Evolutionary conservation across 2,888 invertebrate genomes (phyloP), one percentile per base, ranked within the genome.

Genomic region (Syritta pipiens): DNA sequence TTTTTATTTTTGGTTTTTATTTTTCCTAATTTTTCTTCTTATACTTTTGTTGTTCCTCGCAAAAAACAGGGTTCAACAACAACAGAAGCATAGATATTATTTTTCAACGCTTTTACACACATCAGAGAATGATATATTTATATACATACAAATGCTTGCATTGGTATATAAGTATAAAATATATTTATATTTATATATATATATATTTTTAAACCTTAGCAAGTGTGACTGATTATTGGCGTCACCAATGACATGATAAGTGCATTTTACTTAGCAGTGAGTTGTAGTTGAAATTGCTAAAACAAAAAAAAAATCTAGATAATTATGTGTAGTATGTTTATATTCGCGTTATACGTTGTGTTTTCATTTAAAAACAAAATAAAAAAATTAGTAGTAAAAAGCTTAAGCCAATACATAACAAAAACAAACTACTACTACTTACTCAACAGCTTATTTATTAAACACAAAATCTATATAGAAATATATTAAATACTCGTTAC

Each of bases 281-380:
- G n/a, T 24, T 30, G 20, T 53, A 55, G 46, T 53, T 55, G n/a
- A 57, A 42, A 17, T 63, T 63, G 51, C 63, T 63, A 17, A 37
- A 17, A 53, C 20, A 6, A 28, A 30, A 22, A 5, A 28, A 17
- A 63, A 19, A 46, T 42, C 22, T 71, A 77, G 71, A 71, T 65
- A 71, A 76, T 76, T 76, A 76, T 74, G 46, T 57, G 63, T 59
- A 77, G 63, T 53, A 55, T 40, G 63, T 77, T 63, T 37, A 57
- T 49, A 69, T 69, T 69, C 28, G 55, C 69, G 40, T 59, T 59
- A 57, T 53, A 42, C 65, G 69, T 71, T 69, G 57, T 63, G 51
- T 63, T 77, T 69, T 63, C 17, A 30, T 76, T 63, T 24, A 12
- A 42, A 44, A 42, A 44, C 10, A 51, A 14, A 6, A 37, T 49